Conservation (phyloP, 2,797 vertebrate species). For the Hoplostethus atlanticus region DNA sequence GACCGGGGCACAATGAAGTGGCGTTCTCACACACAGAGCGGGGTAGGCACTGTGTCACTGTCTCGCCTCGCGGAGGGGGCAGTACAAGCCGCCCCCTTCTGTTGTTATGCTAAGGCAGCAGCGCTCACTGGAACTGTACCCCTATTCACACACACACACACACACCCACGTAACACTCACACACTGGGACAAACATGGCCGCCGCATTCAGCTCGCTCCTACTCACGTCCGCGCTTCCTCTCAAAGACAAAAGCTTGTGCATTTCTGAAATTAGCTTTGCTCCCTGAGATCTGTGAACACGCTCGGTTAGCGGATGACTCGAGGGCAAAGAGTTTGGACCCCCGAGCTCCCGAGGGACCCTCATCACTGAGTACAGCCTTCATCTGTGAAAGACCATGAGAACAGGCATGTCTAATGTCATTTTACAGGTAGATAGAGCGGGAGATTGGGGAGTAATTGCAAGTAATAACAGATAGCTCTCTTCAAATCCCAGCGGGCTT, state of each 20-base stretch:
- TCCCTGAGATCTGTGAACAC: slow-evolving; percentile 50
- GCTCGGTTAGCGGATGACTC: slow-evolving; percentile 67
- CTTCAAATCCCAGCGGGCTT: slow-evolving; percentile 79
- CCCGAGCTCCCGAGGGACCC: slow-evolving; percentile 70
- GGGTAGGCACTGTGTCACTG: slow-evolving; percentile 74
- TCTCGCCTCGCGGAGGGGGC: slow-evolving; percentile 49
- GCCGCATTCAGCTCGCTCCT: slow-evolving; percentile 47
- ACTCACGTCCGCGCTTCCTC: slow-evolving; percentile 67
- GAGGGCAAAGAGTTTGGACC: slow-evolving; percentile 61
- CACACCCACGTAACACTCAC: slow-evolving; percentile 54
- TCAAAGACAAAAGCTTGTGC: slow-evolving; percentile 69
- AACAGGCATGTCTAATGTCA: slow-evolving; percentile 87
- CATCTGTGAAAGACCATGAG: slow-evolving; percentile 78
- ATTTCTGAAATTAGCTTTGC: slow-evolving; percentile 57
- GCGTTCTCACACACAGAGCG: slow-evolving; percentile 75
- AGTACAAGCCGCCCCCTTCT: slow-evolving; percentile 63
- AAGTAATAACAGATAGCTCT: slow-evolving; percentile 86
- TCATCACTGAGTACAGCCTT: slow-evolving; percentile 72
- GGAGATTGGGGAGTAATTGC: slow-evolving; percentile 87
- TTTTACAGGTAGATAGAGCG: slow-evolving; percentile 89
- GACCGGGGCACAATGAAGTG: slow-evolving; percentile 76
- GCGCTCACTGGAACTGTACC: slow-evolving; percentile 83
- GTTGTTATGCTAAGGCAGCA: slow-evolving; percentile 85
- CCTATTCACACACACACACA: slow-evolving; percentile 69
- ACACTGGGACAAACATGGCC: slow-evolving; percentile 57